Conservation (phyloP, 2,797 vertebrate genomes). For the Eidolon dupreanum region DNA sequence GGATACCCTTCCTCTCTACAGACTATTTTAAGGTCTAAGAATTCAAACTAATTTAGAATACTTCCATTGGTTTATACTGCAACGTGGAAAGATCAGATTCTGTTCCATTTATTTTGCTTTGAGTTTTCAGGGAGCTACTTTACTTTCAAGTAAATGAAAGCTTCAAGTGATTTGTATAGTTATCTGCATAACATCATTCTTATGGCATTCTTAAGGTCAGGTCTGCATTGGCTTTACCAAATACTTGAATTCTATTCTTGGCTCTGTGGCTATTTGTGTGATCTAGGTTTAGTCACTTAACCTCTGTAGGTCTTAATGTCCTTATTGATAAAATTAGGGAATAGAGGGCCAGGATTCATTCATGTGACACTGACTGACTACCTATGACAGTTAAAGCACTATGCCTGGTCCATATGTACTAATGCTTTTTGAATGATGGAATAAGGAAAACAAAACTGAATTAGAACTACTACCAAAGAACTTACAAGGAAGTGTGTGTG, state of each 20-base stretch:
- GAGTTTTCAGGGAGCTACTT: neutral
- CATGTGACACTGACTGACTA: neutral
- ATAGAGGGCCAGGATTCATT: neutral
- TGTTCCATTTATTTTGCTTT: conserved; percentile 13
- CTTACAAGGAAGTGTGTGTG: neutral
- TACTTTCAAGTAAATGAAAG: conserved; percentile 10
- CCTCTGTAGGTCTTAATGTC: neutral
- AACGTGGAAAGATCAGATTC: neutral
- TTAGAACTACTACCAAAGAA: neutral
- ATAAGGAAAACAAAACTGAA: neutral
- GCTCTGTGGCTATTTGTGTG: neutral
- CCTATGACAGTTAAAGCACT: neutral
- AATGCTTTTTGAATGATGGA: neutral
- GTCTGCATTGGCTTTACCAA: neutral
- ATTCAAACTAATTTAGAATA: conserved; percentile 12
- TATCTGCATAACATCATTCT: neutral
- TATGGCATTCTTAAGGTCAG: neutral
- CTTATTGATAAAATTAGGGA: conserved; percentile 17
- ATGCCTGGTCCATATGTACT: neutral
- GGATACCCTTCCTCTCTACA: neutral
- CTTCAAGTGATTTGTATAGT: neutral
- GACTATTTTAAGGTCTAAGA: conserved; percentile 24
- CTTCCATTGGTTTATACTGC: neutral
- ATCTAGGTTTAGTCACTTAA: neutral
- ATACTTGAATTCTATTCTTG: neutral